Percentiles rank a stretch among this genome's conserved stretches.
phyloP scores from a whole-genome alignment of 2,888 invertebrate species.

The Cheilosia vernalis region DNA sequence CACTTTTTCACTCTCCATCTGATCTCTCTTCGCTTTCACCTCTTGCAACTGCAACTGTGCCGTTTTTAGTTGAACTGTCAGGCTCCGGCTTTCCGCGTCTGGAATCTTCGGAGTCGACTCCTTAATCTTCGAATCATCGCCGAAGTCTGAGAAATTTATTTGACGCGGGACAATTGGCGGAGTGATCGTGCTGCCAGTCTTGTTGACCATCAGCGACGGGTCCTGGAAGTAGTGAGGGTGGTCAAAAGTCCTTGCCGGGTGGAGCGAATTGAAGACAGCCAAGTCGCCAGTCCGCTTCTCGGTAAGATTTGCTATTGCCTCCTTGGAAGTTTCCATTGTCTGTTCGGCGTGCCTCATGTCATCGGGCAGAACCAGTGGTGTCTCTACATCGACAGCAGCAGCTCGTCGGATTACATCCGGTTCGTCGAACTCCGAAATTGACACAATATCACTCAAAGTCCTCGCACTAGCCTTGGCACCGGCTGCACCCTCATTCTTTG shows the following conservation, averaged over 20 bases:
- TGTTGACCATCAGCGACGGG: slow-evolving; percentile 76
- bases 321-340: slow-evolving; percentile 82
- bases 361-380: slow-evolving; percentile 79
- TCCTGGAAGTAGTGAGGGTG: slow-evolving; percentile 82
- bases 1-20: slow-evolving; percentile 77
- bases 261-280: slow-evolving; percentile 78
- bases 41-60: slow-evolving; percentile 84
- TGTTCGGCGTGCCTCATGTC: slow-evolving; percentile 78
- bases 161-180: slow-evolving; percentile 81
- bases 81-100: slow-evolving; percentile 60
- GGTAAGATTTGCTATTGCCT: slow-evolving; percentile 80
- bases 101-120: slow-evolving; percentile 83
- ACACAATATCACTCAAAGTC: slow-evolving; percentile 89
- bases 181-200: slow-evolving; percentile 77
- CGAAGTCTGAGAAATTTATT: slow-evolving; percentile 84
- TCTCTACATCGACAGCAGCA: slow-evolving; percentile 80
- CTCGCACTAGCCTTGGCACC: slow-evolving; percentile 87
- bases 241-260: slow-evolving; percentile 81
- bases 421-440: slow-evolving; percentile 89
- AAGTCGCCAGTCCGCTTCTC: slow-evolving; percentile 80
- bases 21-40: slow-evolving; percentile 82
- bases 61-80: slow-evolving; percentile 78
- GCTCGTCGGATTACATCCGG: slow-evolving; percentile 86
- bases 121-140: slow-evolving; percentile 82
- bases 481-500: slow-evolving; percentile 82